Evolutionary conservation across 2,113 vertebrate genomes (phyloP), one percentile per base, ranked within the genome.

Genomic region (Psilopsiagon aymara): DNA sequence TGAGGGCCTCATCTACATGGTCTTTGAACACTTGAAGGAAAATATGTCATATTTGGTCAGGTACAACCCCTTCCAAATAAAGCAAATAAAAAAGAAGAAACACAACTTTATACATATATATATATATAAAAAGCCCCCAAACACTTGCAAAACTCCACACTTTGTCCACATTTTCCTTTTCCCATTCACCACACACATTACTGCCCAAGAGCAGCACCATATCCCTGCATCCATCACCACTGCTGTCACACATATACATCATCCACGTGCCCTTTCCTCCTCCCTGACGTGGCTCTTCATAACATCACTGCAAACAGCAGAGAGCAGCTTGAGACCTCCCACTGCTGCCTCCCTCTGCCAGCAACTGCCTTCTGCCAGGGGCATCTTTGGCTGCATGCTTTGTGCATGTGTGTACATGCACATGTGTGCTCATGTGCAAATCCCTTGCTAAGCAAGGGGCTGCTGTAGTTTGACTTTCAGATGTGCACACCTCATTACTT

Each of bases 381-480:
- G 31, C 35, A 8, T 5, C 46, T 60, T 28, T 10, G 60, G 73
- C 44, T 39, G 25, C 7, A 0, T 44, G 78, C 39, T 41, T 62
- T 27, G 9, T 37, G 11, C 39, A 6, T 2, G 8, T 11, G 28
- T 43, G 60, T 14, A 28, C 39, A 3, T 2, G 21, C 19, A 28
- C 43, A 6, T 1, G 5, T 9, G 23, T 8, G 23, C 8, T 11
- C 47, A 6, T 0, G 0, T 33, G 31, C n/a, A 19, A 78, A 52
- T 44, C 66, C 69, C 20, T 0, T 29, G 21, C 41, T 46, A 10
- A 81, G 73, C 55, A n/a, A 57, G 35, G 14, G 19, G 24, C 59
- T 43, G 70, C 59, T 80, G 43, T 17, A 33, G 53, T 24, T 35
- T 18, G 46, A 35, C 43, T 64, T 78, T 31, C 51, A 15, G 23